Base-by-base conservation (phyloP, 2,113 vertebrate species). In the Psophia crepitans region DNA sequence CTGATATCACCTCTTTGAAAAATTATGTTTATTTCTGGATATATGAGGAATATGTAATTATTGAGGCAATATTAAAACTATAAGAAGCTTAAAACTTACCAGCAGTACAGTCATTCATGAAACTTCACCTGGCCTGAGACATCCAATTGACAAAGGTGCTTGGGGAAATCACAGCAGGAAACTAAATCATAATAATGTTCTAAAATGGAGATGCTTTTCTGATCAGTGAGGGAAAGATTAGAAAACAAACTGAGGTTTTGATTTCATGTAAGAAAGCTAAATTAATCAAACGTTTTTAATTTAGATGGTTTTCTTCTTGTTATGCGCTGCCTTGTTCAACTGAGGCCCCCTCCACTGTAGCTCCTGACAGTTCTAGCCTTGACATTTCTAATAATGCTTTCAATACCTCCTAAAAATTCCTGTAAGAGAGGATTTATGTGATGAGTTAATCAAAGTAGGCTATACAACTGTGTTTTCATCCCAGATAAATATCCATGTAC, bases 381-480 rank as follows among this genome's bases (percentile, higher is more conserved):
- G 85, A 75, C 15, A 64, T 84, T 93, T 87, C 56, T 84, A 78
- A 94, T 94, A 86, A 84, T 56, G 51, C 16, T 88, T 91, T 92
- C 71, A 93, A 49, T 66, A 77, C 6, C 14, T 75, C 48, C 51
- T 87, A 71, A 86, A 96, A 94, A 86, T 90, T 87, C 61, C 60
- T 63, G 39, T 83, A 61, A 84, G 37, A 77, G 56, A 70, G 82
- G 51, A 86, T 89, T 86, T 81, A 68, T 86, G 56, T 80, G 75
- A 88, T 1, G 19, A 94, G 54, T 89, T 95, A 84, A 93, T 90
- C 85, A 96, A 90, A 84, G 35, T 46, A 57, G 74, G 73, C 57
- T 69, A n/a, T 53, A 57, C 18, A 65, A 58, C 49, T 66, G 27
- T 84, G 53, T 90, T 95, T 94, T 92, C 46, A 75, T 89, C 15